Base-by-base conservation (phyloP, 1,140 invertebrate genomes). In the Lepidurus apus region DNA sequence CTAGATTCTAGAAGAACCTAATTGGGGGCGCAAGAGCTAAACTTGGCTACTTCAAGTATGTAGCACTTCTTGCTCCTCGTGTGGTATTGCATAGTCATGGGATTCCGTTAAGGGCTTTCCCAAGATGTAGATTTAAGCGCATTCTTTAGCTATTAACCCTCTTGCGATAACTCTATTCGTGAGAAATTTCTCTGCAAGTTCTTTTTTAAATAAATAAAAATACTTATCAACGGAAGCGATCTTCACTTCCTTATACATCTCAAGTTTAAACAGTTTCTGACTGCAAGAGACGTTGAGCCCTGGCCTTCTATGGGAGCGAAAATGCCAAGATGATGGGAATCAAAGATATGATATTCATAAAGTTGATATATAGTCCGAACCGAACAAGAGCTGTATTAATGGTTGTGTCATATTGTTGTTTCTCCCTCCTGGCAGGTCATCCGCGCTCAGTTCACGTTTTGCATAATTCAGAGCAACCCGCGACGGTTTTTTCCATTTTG, bases 381-480 rank as follows among this genome's bases (percentile, higher is more conserved):
- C 8, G 21, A 65, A 21, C 17, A 65, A 17, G 21, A 65, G 53
- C 1, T 65, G 53, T 65, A 65, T 65, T 65, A 65, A 65, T 65
- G 53, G 53, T 65, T 65, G 53, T 65, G 53, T 65, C 53, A 65
- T 65, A 65, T 65, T 13, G 13, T 21, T n/a, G 17, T 65, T 65
- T 65, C 21, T 17, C 13, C 13, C 75, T 78, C 9, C 42, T n/a
- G 11, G 47, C 4, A 78, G 87, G 86, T 77, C 83, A 90, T 74
- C 91, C 91, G 80, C 90, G 93, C 82, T 92, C 91, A 1, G 91
- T 98, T 1, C 93, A 98, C 85, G 91, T 98, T 13, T 87, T 98
- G 1, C 95, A 98, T 85, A 96, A 98, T 86, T 97, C 93, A 0
- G 96, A 98, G 84, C 94, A 96, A 82, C 96, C 97, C 1, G 94